Evolutionary conservation across 2,797 vertebrate species (phyloP), one percentile per base, ranked within the genome.

Genomic region (Psittacula derbiana): DNA sequence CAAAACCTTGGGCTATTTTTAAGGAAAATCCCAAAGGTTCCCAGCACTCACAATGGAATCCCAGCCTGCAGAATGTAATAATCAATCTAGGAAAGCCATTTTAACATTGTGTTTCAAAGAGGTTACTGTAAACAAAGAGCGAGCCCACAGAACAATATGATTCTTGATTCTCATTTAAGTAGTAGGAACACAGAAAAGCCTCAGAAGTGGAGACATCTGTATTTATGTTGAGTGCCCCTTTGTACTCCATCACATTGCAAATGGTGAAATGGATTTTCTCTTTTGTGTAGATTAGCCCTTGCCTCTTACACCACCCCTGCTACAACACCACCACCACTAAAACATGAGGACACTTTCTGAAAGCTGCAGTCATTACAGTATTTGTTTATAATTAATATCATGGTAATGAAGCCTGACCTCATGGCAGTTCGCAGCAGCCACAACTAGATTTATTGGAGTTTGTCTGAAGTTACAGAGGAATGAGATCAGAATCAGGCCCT

Each of bases 151-250:
- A 95, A 96, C 86, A 96, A 95, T 94, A 85, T 85, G 80, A 94
- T 96, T 96, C 88, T 92, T 96, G 92, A 95, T 95, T 81, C 94
- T 75, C 31, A 49, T 94, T 95, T 93, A 94, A 97, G 95, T 78
- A 93, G 86, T 55, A 95, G 67, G 69, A 93, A 80, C 80, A 92
- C 74, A 95, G 88, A 94, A 95, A 94, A 95, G 86, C 83, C 83
- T 93, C 88, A 96, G 83, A 95, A 95, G 92, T 93, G 81, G 88
- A 95, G 88, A 95, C 92, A 94, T 93, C 92, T 95, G 94, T 93
- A 96, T 95, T 96, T 93, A 94, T 89, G 80, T 80, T 65, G 81
- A 91, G 92, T 71, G 80, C 78, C 64, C 90, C 93, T 94, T 88
- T 92, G 78, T 91, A 89, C 71, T 93, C 74, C 74, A 88, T 94